Base-by-base conservation (phyloP, 2,113 vertebrate genomes). In the Chelonoidis abingdonii region DNA sequence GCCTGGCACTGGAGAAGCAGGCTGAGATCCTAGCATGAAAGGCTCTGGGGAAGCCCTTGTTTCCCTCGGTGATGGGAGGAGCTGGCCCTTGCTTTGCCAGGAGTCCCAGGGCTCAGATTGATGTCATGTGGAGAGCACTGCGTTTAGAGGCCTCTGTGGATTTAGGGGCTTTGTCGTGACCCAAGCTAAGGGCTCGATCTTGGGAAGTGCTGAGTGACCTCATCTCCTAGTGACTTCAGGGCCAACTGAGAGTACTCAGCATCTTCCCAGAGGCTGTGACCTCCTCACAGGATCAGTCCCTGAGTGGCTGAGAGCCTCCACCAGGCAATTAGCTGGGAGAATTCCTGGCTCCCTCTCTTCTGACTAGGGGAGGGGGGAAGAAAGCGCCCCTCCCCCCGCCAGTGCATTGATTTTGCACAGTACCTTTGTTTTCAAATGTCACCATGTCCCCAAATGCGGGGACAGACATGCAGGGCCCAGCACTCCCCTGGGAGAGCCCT, bases 21-120 rank as follows among this genome's bases (percentile, higher is more conserved):
- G 19, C 35, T 72, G 19, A 72, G 65, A 72, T 62, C 38, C 56
- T 84, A 27, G 29, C 38, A 44, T 9, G 35, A 38, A 72, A 72
- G 65, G 35, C 65, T 19, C 35, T 38, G n/a, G 16, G 14, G 35
- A 38, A 38, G 35, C 8, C 19, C n/a, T 72, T 72, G 17, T 38
- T 38, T 72, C 65, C n/a, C 17, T 49, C 14, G 24, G 8, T 7
- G 44, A 47, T 79, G 44, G 25, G 10, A 49, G 44, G 44, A 79
- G 44, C 44, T 79, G 44, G 25, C 4, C 12, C 8, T 49, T 38
- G n/a, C 65, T 72, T 38, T 72, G 35, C n/a, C 95, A 83, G 97
- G 85, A 62, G 52, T 96, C 91, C 80, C 95, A 96, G 76, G 97
- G 95, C 96, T 97, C 27, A 62, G 57, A 62, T 29, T 29, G 57